Evolutionary conservation across 2,113 vertebrate genomes (phyloP).

Genomic region (Leptosomus discolor): DNA sequence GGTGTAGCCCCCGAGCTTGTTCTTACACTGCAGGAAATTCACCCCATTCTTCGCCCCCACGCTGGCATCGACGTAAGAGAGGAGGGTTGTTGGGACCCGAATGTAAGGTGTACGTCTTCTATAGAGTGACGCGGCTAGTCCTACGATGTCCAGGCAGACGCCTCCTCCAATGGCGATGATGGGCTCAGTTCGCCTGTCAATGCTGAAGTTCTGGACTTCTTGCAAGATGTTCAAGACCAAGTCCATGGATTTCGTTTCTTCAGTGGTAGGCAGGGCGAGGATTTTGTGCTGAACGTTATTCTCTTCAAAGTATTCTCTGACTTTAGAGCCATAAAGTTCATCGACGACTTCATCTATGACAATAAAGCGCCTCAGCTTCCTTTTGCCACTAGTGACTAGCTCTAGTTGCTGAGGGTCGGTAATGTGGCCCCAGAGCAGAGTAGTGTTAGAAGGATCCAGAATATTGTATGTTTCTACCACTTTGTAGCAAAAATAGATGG

Average conservation of each 20-base stretch:
- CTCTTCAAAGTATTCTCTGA: slow-evolving; percentile 72
- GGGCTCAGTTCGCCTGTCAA: slow-evolving; percentile 78
- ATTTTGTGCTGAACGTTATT: slow-evolving; percentile 75
- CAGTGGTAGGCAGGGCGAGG: slow-evolving; percentile 76
- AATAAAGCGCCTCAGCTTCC: slow-evolving; percentile 75
- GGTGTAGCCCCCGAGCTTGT: slow-evolving; percentile 81
- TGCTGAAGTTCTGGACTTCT: slow-evolving; percentile 79
- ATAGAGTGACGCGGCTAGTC: slow-evolving; percentile 79
- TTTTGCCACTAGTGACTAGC: slow-evolving; percentile 38
- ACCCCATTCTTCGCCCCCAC: slow-evolving; percentile 83
- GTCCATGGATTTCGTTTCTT: slow-evolving; percentile 85
- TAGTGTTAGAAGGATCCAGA: slow-evolving; percentile 76
- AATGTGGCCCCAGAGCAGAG: slow-evolving; percentile 78
- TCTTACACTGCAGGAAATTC: slow-evolving; percentile 85
- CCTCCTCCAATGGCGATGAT: slow-evolving; percentile 83
- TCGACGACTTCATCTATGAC: slow-evolving; percentile 79
- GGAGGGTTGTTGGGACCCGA: slow-evolving; percentile 81
- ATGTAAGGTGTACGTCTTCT: slow-evolving; percentile 82
- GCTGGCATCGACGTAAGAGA: slow-evolving; percentile 81
- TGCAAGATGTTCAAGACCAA: slow-evolving; percentile 77
- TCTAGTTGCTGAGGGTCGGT: slow-evolving; percentile 69
- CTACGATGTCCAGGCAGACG: slow-evolving; percentile 82
- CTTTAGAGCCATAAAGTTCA: slow-evolving; percentile 72
- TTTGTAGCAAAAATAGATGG: slow-evolving; percentile 80
- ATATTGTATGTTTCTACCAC: slow-evolving; percentile 74